Percentiles rank a stretch among this genome's conserved stretches.
Evolutionary conservation across 2,113 vertebrate genomes (phyloP).

Genomic region (Tetrax tetrax): DNA sequence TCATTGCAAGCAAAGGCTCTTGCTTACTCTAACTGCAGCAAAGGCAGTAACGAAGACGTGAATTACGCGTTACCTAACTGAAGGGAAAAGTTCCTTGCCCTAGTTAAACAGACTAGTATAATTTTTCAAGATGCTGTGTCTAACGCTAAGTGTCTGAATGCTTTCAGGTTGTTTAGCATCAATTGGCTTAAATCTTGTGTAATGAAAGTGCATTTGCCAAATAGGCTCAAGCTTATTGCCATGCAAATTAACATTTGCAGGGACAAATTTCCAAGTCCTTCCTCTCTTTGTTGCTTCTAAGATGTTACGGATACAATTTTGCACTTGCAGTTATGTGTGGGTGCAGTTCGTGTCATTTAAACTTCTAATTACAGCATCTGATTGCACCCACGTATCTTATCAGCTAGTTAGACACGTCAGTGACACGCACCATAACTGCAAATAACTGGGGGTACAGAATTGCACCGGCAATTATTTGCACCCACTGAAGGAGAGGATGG

Average conservation of each 20-base stretch:
- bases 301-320: conserved; percentile 47
- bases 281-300: conserved; percentile 50
- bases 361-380: conserved; percentile 66
- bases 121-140: conserved; percentile 35
- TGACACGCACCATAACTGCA: conserved; percentile 42
- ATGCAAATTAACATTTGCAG: conserved; percentile 43
- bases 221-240: conserved; percentile 37
- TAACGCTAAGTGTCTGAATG: conserved; percentile 24
- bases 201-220: conserved; percentile 50
- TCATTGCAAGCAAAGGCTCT: neutral
- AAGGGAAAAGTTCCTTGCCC: conserved; percentile 43
- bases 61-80: conserved; percentile 2
- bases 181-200: conserved; percentile 52
- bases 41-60: neutral
- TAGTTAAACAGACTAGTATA: conserved; percentile 15
- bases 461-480: conserved; percentile 54
- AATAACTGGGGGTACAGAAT: conserved; percentile 53
- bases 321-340: conserved; percentile 55
- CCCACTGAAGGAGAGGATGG: conserved; percentile 39
- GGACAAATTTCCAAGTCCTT: conserved; percentile 38
- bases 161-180: conserved; percentile 44
- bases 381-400: conserved; percentile 58
- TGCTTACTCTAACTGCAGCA: neutral
- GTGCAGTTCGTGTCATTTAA: conserved; percentile 65
- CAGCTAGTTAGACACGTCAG: conserved; percentile 58